Percentiles rank a stretch among this genome's conserved stretches.
These are phyloP conservation scores for Candidula unifasciata DNA, from an alignment of 2,888 invertebrate genomes.

Conservation along the genomic window DNA sequence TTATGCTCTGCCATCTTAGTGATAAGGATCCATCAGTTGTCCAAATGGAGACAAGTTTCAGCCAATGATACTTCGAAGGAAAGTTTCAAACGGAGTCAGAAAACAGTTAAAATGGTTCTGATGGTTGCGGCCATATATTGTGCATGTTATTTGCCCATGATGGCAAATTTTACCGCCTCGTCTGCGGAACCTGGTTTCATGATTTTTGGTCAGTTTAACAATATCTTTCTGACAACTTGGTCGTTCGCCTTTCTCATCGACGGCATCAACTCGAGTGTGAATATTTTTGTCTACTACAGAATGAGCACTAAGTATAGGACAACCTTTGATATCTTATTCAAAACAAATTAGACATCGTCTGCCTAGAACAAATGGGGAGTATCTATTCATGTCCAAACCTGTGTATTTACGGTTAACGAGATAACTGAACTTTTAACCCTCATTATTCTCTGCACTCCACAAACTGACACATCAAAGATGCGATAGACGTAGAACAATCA, in stretches of 20 bases:
- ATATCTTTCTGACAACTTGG: neutral
- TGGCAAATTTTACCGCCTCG: neutral
- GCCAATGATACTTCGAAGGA: neutral
- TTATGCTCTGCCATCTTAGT: neutral
- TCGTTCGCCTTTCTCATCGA: slow-evolving; percentile 11
- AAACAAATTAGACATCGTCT: no score
- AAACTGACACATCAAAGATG: no score
- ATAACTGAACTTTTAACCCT: no score
- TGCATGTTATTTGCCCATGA: neutral
- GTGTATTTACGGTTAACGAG: no score
- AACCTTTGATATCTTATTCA: neutral
- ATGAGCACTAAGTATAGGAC: slow-evolving; percentile 21
- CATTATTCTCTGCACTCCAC: no score
- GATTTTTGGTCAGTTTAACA: neutral
- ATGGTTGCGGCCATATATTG: neutral
- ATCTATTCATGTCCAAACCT: no score
- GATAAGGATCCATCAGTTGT: neutral
- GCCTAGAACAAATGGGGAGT: no score
- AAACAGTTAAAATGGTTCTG: slow-evolving; percentile 1
- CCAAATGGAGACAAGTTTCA: slow-evolving; percentile 1
- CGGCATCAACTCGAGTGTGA: neutral
- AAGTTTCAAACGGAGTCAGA: neutral
- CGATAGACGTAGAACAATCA: no score
- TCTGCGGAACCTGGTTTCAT: neutral
- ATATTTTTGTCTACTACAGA: slow-evolving; percentile 8